These are phyloP conservation scores for Chionoecetes opilio DNA, from an alignment of 1,140 invertebrate species.

Conservation along the genomic window DNA sequence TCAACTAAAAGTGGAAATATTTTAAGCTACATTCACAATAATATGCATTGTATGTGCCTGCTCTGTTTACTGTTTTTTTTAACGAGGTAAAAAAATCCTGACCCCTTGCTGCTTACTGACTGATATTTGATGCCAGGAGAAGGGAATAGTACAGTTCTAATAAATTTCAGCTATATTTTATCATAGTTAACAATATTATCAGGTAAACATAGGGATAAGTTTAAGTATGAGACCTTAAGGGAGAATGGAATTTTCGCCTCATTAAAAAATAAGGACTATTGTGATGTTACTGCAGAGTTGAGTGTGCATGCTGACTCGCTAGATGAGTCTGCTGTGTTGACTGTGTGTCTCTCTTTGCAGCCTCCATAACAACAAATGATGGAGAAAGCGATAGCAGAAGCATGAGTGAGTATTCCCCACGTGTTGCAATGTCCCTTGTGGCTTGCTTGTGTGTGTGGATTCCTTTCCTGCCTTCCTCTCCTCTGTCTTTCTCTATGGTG, in stretches of 20 bases:
- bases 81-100: too few species aligned
- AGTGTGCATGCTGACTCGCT: constrained; percentile 66
- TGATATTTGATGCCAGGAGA: too few species aligned
- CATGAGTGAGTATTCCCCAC: constrained; percentile 80
- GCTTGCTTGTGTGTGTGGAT: constrained; percentile 53
- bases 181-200: too few species aligned
- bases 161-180: too few species aligned
- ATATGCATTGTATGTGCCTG: constrained; percentile 4
- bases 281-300: not conserved
- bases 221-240: too few species aligned
- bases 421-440: constrained; percentile 39
- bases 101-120: too few species aligned
- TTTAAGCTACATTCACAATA: not conserved
- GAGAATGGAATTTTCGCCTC: too few species aligned
- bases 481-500: not conserved
- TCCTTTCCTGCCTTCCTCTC: too few species aligned
- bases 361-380: constrained; percentile 78
- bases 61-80: too few species aligned
- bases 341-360: constrained; percentile 79
- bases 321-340: constrained; percentile 71
- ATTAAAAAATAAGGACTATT: too few species aligned
- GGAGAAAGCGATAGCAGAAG: constrained; percentile 80
- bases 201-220: too few species aligned
- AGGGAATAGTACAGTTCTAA: too few species aligned
- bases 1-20: not conserved